phyloP scores from a whole-genome alignment of 1,140 invertebrate genomes.

The Portunus trituberculatus region DNA sequence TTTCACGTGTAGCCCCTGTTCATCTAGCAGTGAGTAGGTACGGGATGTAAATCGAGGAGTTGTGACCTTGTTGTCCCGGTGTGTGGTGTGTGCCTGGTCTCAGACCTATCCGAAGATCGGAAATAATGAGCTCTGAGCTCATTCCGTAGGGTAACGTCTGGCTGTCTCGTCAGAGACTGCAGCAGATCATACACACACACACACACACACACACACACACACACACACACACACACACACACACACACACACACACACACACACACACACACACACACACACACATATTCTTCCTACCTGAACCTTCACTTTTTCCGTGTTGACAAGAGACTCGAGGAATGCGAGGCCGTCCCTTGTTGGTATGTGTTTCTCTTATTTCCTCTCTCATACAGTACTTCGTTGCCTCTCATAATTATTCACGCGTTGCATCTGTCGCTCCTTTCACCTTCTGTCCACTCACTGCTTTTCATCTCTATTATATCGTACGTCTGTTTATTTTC shows the following conservation, averaged over 20 bases:
- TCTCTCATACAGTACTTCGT: too few relatives aligned
- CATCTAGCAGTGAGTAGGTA: too few relatives aligned
- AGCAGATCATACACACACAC: too few relatives aligned
- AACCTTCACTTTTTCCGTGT: background rate
- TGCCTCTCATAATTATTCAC: too few relatives aligned
- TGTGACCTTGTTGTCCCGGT: too few relatives aligned
- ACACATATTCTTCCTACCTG: background rate
- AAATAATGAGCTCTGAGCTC: too few relatives aligned
- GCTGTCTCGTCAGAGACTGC: too few relatives aligned
- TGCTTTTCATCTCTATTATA: background rate
- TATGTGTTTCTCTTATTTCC: background rate
- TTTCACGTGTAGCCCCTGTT: too few relatives aligned
- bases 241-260: slow-evolving; percentile 34
- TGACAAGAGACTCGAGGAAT: background rate
- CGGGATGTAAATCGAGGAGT: too few relatives aligned
- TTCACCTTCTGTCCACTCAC: background rate
- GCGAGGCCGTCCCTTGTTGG: background rate
- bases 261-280: slow-evolving; percentile 44
- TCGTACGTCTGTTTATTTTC: background rate
- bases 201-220: background rate
- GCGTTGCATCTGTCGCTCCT: background rate
- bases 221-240: slow-evolving; percentile 26
- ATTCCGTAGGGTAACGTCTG: too few relatives aligned
- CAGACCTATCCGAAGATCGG: too few relatives aligned
- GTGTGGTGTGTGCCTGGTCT: too few relatives aligned